A percentile compares a stretch with the other conserved stretches of the same genome.
Evolutionary conservation across 2,113 vertebrate species (phyloP).

Genomic region (Pica pica): DNA sequence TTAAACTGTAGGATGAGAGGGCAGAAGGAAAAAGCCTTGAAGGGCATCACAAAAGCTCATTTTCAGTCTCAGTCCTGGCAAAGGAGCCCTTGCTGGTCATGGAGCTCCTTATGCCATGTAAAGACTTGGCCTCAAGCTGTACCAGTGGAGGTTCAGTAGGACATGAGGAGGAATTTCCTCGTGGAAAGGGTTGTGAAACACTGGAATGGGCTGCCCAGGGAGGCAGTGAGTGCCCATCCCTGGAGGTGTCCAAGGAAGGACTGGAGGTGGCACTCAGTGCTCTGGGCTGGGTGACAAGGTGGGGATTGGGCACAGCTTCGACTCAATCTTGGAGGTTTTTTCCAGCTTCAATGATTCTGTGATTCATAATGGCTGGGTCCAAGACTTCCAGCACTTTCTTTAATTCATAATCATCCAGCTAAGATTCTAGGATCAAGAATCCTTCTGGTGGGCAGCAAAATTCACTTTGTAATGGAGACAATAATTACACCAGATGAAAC

Average conservation of each 20-base stretch:
- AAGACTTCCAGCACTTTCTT: not conserved
- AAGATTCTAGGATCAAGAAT: not conserved
- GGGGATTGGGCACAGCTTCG: not conserved
- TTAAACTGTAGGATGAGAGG: accelerated
- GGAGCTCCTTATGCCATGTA: not conserved
- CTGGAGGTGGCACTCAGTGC: not conserved
- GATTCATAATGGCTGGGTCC: not conserved
- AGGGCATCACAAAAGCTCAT: not conserved
- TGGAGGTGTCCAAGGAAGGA: not conserved
- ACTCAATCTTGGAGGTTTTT: not conserved
- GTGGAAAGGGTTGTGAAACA: not conserved
- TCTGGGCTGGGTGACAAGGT: not conserved
- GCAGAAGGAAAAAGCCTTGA: not conserved
- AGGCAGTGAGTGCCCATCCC: not conserved
- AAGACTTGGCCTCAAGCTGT: not conserved
- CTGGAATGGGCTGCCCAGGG: not conserved
- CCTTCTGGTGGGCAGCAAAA: not conserved
- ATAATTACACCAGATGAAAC: not conserved
- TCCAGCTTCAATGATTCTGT: not conserved
- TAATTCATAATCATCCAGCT: not conserved
- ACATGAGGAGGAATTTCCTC: not conserved
- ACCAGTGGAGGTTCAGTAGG: not conserved
- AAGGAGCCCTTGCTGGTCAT: not conserved
- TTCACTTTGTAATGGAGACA: not conserved
- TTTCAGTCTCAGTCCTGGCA: not conserved